Evolutionary conservation across 2,113 vertebrate genomes (phyloP), one percentile per base, ranked within the genome.

Genomic region (Nyctibius bracteatus): DNA sequence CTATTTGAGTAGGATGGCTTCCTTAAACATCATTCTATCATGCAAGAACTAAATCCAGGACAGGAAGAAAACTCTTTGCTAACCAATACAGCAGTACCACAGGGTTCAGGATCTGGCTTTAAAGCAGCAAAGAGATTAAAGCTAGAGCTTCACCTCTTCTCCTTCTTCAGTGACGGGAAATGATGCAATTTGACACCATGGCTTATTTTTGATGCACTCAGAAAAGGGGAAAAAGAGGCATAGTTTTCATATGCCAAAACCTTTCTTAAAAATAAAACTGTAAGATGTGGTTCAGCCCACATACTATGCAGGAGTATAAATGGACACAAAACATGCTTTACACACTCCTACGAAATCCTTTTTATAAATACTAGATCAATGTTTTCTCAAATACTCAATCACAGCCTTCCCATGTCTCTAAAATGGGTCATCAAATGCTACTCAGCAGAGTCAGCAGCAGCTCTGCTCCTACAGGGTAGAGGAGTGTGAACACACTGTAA

Each of bases 391-490:
- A 89, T 66, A 77, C 59, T 91, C 9, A 1, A 78, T 89, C 77
- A 44, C 78, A 86, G 59, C 44, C n/a, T 88, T 82, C 65, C 54
- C 44, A 77, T 82, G 78, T 57, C 66, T 79, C 62, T 93, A 55
- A 90, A 93, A 93, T 24, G 55, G 81, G 47, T 92, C 88, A 85
- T 90, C 67, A 94, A 96, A 75, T 52, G 85, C 88, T 87, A 39
- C 58, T 82, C 49, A 87, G 81, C 73, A 91, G 84, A 89, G 57
- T 67, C 85, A 85, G 90, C 78, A 82, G 61, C 85, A 94, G 74
- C 54, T 82, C 81, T 82, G 81, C 90, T 93, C 66, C 81, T 82
- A 52, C 90, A 75, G 82, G 66, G 94, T 88, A 90, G 24, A 87
- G 65, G 57, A 82, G 70, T 72, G 81, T 68, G 94, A 92, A 52